phyloP scores from a whole-genome alignment of 1,140 invertebrate genomes.

The Phymorhynchus buccinoides region DNA sequence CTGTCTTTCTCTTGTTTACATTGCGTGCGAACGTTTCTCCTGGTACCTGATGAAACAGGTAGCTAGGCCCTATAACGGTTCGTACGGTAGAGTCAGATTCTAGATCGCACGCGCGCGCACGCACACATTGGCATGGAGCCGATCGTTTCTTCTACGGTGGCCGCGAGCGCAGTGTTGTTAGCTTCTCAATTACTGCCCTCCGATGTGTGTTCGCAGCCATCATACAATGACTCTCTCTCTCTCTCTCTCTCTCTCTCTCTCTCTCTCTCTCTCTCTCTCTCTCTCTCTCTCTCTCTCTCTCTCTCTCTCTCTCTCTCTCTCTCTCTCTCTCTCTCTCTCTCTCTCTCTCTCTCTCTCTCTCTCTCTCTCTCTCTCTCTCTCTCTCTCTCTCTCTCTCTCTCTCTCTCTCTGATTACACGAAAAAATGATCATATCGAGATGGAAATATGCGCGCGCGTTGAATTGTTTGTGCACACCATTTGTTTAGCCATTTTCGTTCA shows the following conservation, averaged over 20 bases:
- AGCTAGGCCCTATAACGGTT: background rate
- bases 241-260: too few relatives aligned
- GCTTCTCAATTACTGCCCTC: background rate
- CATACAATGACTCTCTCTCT: too few relatives aligned
- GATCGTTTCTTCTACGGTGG: background rate
- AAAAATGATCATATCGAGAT: too few relatives aligned
- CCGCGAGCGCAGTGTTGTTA: background rate
- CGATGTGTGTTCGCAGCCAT: background rate
- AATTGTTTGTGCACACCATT: too few relatives aligned
- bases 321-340: background rate
- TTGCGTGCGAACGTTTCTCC: background rate
- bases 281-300: too few relatives aligned
- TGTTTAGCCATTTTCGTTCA: too few relatives aligned
- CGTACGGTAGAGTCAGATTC: background rate
- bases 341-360: slow-evolving; percentile 17
- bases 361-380: slow-evolving; percentile 17
- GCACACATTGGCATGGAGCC: background rate
- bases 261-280: too few relatives aligned
- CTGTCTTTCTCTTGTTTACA: background rate
- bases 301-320: too few relatives aligned
- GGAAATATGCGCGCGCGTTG: too few relatives aligned
- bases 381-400: slow-evolving; percentile 17
- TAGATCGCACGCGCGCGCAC: background rate
- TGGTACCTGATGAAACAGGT: slow-evolving; percentile 20
- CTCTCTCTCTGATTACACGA: slow-evolving; percentile 10